Evolutionary conservation across 2,797 vertebrate species (phyloP).

Genomic region (Mus caroli): DNA sequence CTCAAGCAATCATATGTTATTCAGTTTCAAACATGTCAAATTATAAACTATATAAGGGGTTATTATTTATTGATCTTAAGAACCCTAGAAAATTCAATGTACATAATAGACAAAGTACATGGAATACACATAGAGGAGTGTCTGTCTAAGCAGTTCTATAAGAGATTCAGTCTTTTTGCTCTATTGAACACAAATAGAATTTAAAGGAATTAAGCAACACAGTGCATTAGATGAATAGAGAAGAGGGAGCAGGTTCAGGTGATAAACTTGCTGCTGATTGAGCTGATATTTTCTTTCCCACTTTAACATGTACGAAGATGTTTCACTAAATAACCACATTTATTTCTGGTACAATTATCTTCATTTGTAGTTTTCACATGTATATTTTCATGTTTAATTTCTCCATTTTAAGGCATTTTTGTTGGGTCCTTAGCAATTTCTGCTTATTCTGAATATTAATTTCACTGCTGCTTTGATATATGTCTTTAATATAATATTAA

Average conservation of each 20-base stretch:
- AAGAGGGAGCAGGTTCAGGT: conserved; percentile 22
- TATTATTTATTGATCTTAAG: neutral
- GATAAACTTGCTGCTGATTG: conserved; percentile 18
- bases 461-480: neutral
- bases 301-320: neutral
- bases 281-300: neutral
- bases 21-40: neutral
- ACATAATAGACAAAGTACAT: neutral
- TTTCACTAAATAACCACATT: neutral
- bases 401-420: neutral
- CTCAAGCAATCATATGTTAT: conserved; percentile 30
- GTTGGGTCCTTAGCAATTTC: neutral
- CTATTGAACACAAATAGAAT: neutral
- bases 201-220: conserved; percentile 53
- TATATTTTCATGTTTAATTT: conserved; percentile 50
- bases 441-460: conserved; percentile 19
- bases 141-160: conserved; percentile 26
- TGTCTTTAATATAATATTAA: conserved; percentile 1
- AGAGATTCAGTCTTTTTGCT: neutral
- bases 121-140: neutral
- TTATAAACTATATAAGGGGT: neutral
- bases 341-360: neutral
- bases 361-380: conserved; percentile 44
- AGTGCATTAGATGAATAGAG: conserved; percentile 8
- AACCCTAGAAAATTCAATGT: conserved; percentile 26